These are phyloP conservation scores for Cynocephalus volans DNA, from an alignment of 2,113 vertebrate species.

Conservation along the genomic window DNA sequence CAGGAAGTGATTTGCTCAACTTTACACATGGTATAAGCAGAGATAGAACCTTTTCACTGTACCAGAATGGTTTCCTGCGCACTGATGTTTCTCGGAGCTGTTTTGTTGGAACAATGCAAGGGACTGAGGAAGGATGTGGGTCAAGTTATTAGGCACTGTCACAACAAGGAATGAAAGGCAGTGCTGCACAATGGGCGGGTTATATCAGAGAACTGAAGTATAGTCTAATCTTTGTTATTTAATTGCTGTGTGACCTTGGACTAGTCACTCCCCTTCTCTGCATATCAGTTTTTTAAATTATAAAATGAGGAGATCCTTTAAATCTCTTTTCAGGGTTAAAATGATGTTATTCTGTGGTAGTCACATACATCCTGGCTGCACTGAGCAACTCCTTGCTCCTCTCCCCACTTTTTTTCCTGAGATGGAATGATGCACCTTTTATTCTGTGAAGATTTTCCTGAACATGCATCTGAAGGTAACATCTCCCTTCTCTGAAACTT, in stretches of 20 bases:
- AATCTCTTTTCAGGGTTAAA: not conserved
- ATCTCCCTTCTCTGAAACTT: not conserved
- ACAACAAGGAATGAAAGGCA: not conserved
- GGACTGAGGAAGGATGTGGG: not conserved
- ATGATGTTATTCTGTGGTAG: fast-evolving
- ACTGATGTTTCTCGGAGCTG: not conserved
- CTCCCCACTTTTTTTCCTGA: not conserved
- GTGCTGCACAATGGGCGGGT: too few species aligned
- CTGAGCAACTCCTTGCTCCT: not conserved
- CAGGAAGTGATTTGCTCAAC: not conserved
- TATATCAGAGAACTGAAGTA: not conserved
- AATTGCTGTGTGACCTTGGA: not conserved
- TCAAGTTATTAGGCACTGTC: not conserved
- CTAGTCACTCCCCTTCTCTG: not conserved
- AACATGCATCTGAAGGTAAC: not conserved
- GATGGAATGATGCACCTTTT: not conserved
- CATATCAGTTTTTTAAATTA: not conserved
- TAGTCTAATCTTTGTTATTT: not conserved
- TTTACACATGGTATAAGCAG: not conserved
- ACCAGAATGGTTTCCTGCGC: not conserved
- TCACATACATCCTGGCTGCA: too few species aligned
- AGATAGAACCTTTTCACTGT: not conserved
- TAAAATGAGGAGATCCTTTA: not conserved
- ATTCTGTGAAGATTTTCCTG: not conserved
- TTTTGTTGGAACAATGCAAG: not conserved